A percentile compares a stretch with the other conserved stretches of the same genome.
Evolutionary conservation across 2,113 vertebrate genomes (phyloP).

Genomic region (Capreolus pygargus): DNA sequence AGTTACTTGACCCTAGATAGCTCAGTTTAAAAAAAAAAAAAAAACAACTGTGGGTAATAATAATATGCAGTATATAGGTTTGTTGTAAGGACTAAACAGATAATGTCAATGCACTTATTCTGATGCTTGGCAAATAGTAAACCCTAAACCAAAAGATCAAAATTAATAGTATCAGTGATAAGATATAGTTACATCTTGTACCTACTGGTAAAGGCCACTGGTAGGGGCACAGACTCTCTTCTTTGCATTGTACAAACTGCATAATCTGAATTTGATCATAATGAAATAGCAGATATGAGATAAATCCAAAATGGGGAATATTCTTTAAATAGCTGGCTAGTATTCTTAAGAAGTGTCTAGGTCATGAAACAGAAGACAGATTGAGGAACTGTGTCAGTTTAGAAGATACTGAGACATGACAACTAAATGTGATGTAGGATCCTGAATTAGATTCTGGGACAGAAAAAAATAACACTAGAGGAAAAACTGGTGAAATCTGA

Average conservation of each 20-base stretch:
- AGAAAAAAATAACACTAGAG: too few relatives aligned
- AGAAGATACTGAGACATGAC: not conserved
- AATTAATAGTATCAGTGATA: not conserved
- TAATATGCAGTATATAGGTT: not conserved
- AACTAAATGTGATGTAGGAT: not conserved
- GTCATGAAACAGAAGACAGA: not conserved
- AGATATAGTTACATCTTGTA: not conserved
- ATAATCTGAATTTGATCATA: not conserved
- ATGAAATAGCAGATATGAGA: not conserved
- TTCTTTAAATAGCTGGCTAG: not conserved
- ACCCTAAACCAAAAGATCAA: not conserved
- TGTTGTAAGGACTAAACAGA: not conserved
- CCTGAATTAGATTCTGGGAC: not conserved
- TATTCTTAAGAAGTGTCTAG: not conserved
- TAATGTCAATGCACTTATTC: not conserved
- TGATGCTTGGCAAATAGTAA: not conserved
- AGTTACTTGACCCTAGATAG: not conserved
- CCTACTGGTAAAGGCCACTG: not conserved
- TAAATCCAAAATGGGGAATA: not conserved
- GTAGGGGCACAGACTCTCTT: not conserved
- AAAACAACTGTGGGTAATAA: not conserved
- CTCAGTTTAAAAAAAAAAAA: not conserved
- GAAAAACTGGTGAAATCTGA: not conserved
- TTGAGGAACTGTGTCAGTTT: not conserved
- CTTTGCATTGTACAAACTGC: not conserved